Percentiles rank a stretch among this genome's conserved stretches.
Conservation (phyloP, 2,797 vertebrate genomes). For the Epinephelus malabaricus region DNA sequence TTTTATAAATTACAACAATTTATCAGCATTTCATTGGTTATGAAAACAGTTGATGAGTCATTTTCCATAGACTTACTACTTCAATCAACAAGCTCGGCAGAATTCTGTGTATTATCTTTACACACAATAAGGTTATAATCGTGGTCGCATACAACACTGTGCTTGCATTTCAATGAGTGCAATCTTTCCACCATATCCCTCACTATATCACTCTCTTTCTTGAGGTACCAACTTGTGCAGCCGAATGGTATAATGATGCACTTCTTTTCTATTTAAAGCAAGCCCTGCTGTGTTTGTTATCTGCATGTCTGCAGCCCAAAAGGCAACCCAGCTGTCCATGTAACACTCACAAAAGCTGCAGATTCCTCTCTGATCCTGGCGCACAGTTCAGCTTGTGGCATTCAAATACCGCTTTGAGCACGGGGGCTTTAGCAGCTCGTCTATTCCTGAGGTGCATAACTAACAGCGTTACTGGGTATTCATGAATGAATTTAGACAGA, state of each 20-base stretch:
- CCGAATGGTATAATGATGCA: slow-evolving; percentile 10
- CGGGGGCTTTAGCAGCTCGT: slow-evolving; percentile 1
- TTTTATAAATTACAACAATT: background rate
- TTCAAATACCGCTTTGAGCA: slow-evolving; percentile 37
- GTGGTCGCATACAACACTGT: background rate
- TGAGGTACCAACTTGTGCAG: slow-evolving; percentile 25
- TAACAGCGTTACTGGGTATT: background rate
- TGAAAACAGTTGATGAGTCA: background rate
- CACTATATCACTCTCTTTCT: slow-evolving; percentile 20
- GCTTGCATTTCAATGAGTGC: slow-evolving; percentile 7
- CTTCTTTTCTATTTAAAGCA: slow-evolving; percentile 4
- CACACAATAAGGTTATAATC: background rate
- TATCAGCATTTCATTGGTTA: background rate
- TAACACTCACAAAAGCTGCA: slow-evolving; percentile 34
- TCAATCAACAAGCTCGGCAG: slow-evolving; percentile 8
- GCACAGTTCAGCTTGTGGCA: slow-evolving; percentile 19
- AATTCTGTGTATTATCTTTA: background rate
- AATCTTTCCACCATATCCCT: slow-evolving; percentile 21
- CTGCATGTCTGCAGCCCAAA: slow-evolving; percentile 24
- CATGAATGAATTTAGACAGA: slow-evolving; percentile 5
- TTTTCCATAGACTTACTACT: background rate
- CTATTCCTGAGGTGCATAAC: background rate
- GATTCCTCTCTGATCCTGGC: slow-evolving; percentile 26
- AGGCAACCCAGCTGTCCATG: slow-evolving; percentile 28
- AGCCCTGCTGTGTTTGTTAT: slow-evolving; percentile 27